Evolutionary conservation across 2,888 invertebrate genomes (phyloP).

Genomic region (Balanococcus diminutus): DNA sequence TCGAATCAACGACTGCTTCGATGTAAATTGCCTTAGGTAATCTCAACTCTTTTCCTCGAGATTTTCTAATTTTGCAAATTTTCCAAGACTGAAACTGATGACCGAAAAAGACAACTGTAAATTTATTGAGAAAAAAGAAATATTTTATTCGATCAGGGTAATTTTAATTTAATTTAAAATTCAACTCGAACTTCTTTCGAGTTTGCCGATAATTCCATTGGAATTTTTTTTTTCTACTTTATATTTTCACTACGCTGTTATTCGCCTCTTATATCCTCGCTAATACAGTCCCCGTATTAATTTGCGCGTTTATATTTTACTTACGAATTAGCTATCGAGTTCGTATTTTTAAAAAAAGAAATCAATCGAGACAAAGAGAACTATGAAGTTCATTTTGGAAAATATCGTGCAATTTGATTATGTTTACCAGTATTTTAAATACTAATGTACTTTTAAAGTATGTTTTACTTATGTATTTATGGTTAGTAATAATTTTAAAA

Average conservation of each 20-base stretch:
- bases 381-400: neutral
- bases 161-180: neutral
- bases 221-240: neutral
- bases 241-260: neutral
- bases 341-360: neutral
- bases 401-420: constrained; percentile 10
- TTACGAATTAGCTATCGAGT: neutral
- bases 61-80: too few species aligned
- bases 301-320: neutral
- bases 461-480: neutral
- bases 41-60: too few species aligned
- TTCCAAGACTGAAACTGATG: neutral
- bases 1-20: too few species aligned
- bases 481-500: neutral
- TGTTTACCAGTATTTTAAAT: constrained; percentile 19
- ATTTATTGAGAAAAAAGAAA: neutral
- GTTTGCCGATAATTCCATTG: neutral
- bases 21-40: too few species aligned
- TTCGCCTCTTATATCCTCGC: neutral
- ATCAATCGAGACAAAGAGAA: neutral
- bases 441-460: constrained; percentile 16
- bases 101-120: neutral
- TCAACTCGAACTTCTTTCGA: too few species aligned
- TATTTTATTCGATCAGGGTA: neutral
- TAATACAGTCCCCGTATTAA: neutral